Evolutionary conservation across 2,888 invertebrate genomes (phyloP).

Genomic region (Macaria liturata): DNA sequence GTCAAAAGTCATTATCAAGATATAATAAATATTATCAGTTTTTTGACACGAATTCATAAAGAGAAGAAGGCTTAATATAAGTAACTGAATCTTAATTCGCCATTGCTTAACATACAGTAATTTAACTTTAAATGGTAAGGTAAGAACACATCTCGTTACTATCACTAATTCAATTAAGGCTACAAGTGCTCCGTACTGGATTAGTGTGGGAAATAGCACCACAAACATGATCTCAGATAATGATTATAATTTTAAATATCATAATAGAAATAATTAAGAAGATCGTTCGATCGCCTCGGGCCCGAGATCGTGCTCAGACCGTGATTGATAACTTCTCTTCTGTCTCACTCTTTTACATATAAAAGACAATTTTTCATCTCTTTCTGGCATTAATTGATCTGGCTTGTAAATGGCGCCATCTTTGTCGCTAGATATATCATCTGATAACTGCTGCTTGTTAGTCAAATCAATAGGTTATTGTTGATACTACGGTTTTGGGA

Average conservation of each 20-base stretch:
- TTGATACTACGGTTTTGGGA: slow-evolving; percentile 32
- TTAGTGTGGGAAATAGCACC: slow-evolving; percentile 71
- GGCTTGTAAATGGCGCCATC: slow-evolving; percentile 73
- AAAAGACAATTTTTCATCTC: slow-evolving; percentile 44
- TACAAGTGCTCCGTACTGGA: slow-evolving; percentile 39
- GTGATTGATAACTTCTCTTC: slow-evolving; percentile 75
- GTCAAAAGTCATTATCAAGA: too few species aligned
- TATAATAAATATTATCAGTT: too few species aligned
- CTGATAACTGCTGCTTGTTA: slow-evolving; percentile 63
- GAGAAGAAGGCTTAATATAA: too few species aligned
- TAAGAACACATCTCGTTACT: slow-evolving; percentile 14
- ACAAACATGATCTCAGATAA: slow-evolving; percentile 58
- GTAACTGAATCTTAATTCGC: too few species aligned
- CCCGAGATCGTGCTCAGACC: slow-evolving; percentile 73
- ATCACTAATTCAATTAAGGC: slow-evolving; percentile 51
- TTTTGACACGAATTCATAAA: too few species aligned
- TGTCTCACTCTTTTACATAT: slow-evolving; percentile 48
- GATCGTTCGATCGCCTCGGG: slow-evolving; percentile 73
- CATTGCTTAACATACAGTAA: too few species aligned
- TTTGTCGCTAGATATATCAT: slow-evolving; percentile 73
- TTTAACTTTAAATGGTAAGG: too few species aligned
- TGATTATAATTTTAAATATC: slow-evolving; percentile 77
- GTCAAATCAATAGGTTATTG: slow-evolving; percentile 67
- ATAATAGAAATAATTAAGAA: slow-evolving; percentile 82
- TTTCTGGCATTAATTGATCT: slow-evolving; percentile 74